Base-by-base conservation (phyloP, 1,140 invertebrate genomes). In the Colletes latitarsis region DNA sequence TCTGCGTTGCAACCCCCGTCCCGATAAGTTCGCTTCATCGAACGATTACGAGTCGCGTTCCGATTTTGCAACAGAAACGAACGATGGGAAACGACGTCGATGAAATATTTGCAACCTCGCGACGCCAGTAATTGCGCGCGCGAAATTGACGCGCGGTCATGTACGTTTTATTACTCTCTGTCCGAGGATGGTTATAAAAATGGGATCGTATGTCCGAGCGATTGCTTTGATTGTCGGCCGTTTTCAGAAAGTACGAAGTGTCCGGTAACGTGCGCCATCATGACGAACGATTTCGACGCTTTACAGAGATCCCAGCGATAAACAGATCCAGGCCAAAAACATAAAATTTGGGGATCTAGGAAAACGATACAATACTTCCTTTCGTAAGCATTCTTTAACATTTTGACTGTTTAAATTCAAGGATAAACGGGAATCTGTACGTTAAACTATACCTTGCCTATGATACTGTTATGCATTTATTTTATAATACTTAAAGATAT, bases 11-110 rank as follows among this genome's bases (percentile, higher is more conserved):
- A 15, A 17, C 15, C n/a, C 12, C 8, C n/a, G 14, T 3, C 3
- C n/a, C 15, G 21, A 73, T 63, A 73, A 62, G 43, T 19, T 17
- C 1, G 14, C 15, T 62, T 63, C 49, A 52, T 73, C 71, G 58
- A 49, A 63, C 43, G 46, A 62, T 46, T 63, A 52, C n/a, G 6
- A 10, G 46, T 0, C 12, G 49, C 6, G 60, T 15, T 4, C 10
- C 60, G 58, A 60, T 46, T 41, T 39, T 53, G 6, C 15, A 9
- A 58, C 55, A 15, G 19, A 15, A 19, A 15, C 6, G n/a, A 58
- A 58, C 55, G 55, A 9, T 9, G 55, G 10, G 6, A 5, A 6
- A 3, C 5, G n/a, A 39, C 10, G 39, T 3, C 19, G 39, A 43
- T n/a, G 53, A 72, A 46, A 46, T 60, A 43, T 46, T 72, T 14